These are phyloP conservation scores for Drosophila tristis DNA, from an alignment of 1,140 invertebrate genomes.

Conservation along the genomic window DNA sequence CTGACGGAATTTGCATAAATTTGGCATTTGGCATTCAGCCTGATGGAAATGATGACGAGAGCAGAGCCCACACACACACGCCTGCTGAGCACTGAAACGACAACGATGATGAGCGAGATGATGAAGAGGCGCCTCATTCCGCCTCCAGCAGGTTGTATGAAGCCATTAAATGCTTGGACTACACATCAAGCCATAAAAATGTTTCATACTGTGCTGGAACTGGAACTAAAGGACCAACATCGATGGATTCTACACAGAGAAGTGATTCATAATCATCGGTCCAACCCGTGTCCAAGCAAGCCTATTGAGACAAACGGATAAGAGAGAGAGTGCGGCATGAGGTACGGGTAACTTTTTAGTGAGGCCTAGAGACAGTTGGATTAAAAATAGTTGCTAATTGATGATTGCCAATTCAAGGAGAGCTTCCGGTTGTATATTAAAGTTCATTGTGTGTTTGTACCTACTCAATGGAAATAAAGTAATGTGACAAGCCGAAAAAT, in stretches of 20 bases:
- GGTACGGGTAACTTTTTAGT: background rate
- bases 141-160: constrained; percentile 42
- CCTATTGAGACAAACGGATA: constrained; percentile 11
- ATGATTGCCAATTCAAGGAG: no score
- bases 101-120: constrained; percentile 40
- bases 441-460: no score
- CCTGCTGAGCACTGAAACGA: constrained; percentile 10
- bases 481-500: no score
- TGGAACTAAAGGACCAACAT: constrained; percentile 15
- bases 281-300: background rate
- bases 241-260: constrained; percentile 26
- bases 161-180: constrained; percentile 69
- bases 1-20: constrained; percentile 72
- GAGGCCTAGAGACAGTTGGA: background rate
- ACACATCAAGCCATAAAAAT: constrained; percentile 59
- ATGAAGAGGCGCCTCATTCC: constrained; percentile 38
- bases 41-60: constrained; percentile 76
- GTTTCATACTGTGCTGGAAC: constrained; percentile 13
- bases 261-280: constrained; percentile 29
- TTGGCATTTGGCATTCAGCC: constrained; percentile 77
- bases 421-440: no score
- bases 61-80: constrained; percentile 30
- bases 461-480: no score
- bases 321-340: background rate
- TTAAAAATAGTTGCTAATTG: background rate